Evolutionary conservation across 2,797 vertebrate genomes (phyloP), one percentile per base, ranked within the genome.

Genomic region (Enteromius radiatus): DNA sequence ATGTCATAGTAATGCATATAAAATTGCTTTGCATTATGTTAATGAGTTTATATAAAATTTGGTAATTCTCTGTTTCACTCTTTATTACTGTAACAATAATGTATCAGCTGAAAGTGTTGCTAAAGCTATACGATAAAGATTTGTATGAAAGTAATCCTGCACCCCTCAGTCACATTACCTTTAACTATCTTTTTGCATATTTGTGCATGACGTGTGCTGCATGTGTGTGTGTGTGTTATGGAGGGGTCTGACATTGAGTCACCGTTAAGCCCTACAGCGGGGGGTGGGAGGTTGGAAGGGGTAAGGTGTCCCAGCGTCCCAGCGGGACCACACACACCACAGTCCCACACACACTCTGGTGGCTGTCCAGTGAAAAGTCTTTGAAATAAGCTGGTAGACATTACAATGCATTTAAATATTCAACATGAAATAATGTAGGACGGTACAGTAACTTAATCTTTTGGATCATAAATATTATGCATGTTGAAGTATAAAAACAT

Each of bases 161-260:
- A 61, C 56, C 3, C 14, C 15, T 10, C 8, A 68, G 11, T 43
- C 38, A 21, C 8, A 41, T 41, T 41, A 68, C n/a, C n/a, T n/a
- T n/a, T n/a, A n/a, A n/a, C n/a, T n/a, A 15, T 45, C 31, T 31
- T 45, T 45, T 45, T 45, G 5, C 43, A 15, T 54, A 2, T 52
- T 21, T 21, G 49, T 54, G 49, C 49, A 54, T 65, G 31, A 15
- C 17, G 0, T 10, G 63, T 36, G 31, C 41, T 21, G 63, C 21
- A 19, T 36, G 63, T 67, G 64, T 38, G 38, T 26, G 68, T 5
- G 7, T 28, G 8, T 31, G 15, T 14, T 3, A 3, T 68, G 36
- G 41, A 69, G n/a, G 36, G 67, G 67, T 43, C 38, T 69, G 38
- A 69, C 67, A 68, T 41, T 33, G 45, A 52, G 70, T 73, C 28